Percentiles rank a stretch among this genome's conserved stretches.
phyloP scores from a whole-genome alignment of 2,113 vertebrate species.

The Myanophis thanlyinensis region DNA sequence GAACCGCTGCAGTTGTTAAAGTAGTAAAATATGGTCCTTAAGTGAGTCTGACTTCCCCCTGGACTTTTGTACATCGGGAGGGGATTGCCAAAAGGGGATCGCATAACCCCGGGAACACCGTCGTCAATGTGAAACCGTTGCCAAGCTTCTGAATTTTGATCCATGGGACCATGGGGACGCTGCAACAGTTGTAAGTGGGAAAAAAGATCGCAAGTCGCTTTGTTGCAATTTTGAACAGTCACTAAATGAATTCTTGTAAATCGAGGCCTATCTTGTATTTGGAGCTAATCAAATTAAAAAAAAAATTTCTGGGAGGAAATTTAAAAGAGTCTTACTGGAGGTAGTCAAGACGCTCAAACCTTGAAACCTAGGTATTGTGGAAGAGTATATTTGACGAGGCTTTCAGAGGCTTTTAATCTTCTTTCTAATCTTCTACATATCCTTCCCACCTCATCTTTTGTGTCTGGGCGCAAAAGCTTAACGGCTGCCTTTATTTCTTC shows the following conservation, averaged over 20 bases:
- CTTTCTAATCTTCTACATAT: not conserved
- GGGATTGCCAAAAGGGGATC: too few relatives aligned
- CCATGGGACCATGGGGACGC: too few relatives aligned
- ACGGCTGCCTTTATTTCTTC: not conserved
- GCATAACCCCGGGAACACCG: too few relatives aligned
- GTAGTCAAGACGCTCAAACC: not conserved
- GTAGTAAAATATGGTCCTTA: too few relatives aligned
- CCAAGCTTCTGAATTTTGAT: too few relatives aligned
- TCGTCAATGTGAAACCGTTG: too few relatives aligned
- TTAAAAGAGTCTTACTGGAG: not conserved
- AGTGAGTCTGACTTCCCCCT: too few relatives aligned
- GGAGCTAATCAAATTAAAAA: not conserved
- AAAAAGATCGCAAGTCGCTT: too few relatives aligned
- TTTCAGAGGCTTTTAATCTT: not conserved
- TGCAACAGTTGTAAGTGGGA: too few relatives aligned
- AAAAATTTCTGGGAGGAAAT: not conserved
- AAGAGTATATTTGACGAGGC: not conserved
- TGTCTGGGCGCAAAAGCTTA: not conserved
- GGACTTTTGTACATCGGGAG: too few relatives aligned
- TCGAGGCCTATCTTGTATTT: not conserved
- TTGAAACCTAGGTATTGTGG: not conserved
- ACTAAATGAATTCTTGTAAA: not conserved
- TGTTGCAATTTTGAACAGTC: too few relatives aligned
- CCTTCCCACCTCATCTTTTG: not conserved
- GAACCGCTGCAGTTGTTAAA: not conserved